These are phyloP conservation scores for Anadara kagoshimensis DNA, from an alignment of 1,140 invertebrate genomes.

Conservation along the genomic window DNA sequence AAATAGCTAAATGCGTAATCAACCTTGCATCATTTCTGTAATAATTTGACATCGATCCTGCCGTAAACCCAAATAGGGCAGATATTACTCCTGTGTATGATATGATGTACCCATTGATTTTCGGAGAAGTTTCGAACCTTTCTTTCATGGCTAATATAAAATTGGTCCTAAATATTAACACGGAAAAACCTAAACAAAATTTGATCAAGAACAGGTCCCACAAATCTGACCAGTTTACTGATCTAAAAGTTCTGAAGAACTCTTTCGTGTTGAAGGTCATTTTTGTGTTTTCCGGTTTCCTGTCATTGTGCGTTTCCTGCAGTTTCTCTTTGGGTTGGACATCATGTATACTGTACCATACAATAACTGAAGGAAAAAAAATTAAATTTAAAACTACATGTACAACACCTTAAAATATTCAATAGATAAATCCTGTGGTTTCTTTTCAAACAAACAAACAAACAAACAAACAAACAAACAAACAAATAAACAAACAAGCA, in stretches of 20 bases:
- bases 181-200: slow-evolving; percentile 72
- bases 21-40: slow-evolving; percentile 64
- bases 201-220: slow-evolving; percentile 72
- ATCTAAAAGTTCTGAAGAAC: slow-evolving; percentile 54
- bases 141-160: slow-evolving; percentile 64
- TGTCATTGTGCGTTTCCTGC: no score
- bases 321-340: no score
- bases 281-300: slow-evolving; percentile 11
- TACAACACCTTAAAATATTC: no score
- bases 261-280: slow-evolving; percentile 48
- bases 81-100: slow-evolving; percentile 69
- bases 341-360: no score
- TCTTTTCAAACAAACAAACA: no score
- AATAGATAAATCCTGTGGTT: no score
- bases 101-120: slow-evolving; percentile 70
- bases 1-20: slow-evolving; percentile 59
- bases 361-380: no score
- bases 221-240: slow-evolving; percentile 66
- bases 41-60: slow-evolving; percentile 65
- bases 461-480: no score
- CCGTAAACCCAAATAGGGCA: slow-evolving; percentile 66
- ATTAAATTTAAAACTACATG: no score
- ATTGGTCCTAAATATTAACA: slow-evolving; percentile 71
- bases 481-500: no score
- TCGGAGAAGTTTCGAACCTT: slow-evolving; percentile 65